phyloP scores from a whole-genome alignment of 2,888 invertebrate species.

The Agrenia bidenticulata region DNA sequence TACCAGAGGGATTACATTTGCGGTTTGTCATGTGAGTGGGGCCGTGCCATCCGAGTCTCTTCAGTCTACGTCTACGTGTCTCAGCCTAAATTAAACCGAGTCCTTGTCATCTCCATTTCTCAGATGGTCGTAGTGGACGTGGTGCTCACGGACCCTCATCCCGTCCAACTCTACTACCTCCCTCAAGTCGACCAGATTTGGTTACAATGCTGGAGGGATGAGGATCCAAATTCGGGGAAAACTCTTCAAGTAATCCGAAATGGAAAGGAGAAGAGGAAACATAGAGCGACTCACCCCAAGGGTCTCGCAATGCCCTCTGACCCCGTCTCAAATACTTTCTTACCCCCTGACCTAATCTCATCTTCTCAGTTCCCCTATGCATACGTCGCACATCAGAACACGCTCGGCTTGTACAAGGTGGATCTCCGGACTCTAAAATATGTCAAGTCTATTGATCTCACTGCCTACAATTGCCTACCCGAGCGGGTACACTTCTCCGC shows the following conservation, averaged over 20 bases:
- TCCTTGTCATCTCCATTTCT: no score
- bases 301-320: constrained; percentile 60
- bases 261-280: constrained; percentile 71
- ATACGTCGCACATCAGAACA: constrained; percentile 72
- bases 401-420: constrained; percentile 70
- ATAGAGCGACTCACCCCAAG: constrained; percentile 69
- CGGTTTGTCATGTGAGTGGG: constrained; percentile 65
- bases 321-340: constrained; percentile 62
- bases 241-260: constrained; percentile 66
- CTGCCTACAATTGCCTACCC: constrained; percentile 72
- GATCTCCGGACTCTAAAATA: constrained; percentile 71
- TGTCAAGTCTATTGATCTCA: constrained; percentile 69
- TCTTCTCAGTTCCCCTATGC: constrained; percentile 67
- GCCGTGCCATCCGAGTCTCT: constrained; percentile 71
- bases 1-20: constrained; percentile 36
- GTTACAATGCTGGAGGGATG: no score
- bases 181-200: constrained; percentile 71
- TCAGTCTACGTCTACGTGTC: constrained; percentile 71
- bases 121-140: no score
- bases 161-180: constrained; percentile 63
- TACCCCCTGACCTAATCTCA: constrained; percentile 57
- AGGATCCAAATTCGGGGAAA: constrained; percentile 57
- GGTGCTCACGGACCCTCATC: constrained; percentile 54
- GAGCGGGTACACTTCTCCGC: constrained; percentile 69
- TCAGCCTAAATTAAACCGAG: constrained; percentile 53